These are phyloP conservation scores for Temnopleurus reevesii DNA, from an alignment of 53 echinoderm and acorn worm species.

Conservation along the genomic window DNA sequence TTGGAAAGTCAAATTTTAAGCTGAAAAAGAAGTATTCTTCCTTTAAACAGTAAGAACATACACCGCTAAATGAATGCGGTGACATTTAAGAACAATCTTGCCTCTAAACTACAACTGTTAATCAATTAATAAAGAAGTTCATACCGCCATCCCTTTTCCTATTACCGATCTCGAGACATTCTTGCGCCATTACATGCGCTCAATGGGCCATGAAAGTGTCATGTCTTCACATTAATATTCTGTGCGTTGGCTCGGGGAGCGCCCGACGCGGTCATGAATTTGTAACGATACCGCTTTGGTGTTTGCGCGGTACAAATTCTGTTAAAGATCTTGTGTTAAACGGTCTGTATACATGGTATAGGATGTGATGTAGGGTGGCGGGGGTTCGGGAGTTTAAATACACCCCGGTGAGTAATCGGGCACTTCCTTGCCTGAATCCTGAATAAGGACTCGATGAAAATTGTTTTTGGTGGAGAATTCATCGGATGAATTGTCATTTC, in stretches of 20 bases:
- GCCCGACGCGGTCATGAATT: neutral
- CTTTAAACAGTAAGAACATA: too few species aligned
- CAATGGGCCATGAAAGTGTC: constrained; percentile 20
- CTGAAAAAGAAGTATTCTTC: too few species aligned
- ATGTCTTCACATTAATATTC: constrained; percentile 27
- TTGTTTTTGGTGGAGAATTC: too few species aligned
- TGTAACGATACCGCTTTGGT: neutral
- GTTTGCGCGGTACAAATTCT: neutral
- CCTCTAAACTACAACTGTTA: neutral
- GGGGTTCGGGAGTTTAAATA: neutral
- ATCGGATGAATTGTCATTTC: too few species aligned
- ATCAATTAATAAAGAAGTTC: constrained; percentile 15
- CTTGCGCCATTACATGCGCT: neutral
- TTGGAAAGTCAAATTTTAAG: too few species aligned
- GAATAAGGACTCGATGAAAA: too few species aligned
- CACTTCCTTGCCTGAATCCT: neutral
- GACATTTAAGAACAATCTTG: too few species aligned
- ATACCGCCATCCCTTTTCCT: neutral
- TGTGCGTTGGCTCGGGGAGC: neutral
- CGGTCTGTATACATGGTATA: too few species aligned
- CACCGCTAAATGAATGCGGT: too few species aligned
- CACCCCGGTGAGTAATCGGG: neutral
- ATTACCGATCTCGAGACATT: neutral
- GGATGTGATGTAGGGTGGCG: neutral
- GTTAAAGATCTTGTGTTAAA: neutral